These are phyloP conservation scores for Monoplex corrugatus DNA, from an alignment of 2,888 invertebrate genomes.

Conservation along the genomic window DNA sequence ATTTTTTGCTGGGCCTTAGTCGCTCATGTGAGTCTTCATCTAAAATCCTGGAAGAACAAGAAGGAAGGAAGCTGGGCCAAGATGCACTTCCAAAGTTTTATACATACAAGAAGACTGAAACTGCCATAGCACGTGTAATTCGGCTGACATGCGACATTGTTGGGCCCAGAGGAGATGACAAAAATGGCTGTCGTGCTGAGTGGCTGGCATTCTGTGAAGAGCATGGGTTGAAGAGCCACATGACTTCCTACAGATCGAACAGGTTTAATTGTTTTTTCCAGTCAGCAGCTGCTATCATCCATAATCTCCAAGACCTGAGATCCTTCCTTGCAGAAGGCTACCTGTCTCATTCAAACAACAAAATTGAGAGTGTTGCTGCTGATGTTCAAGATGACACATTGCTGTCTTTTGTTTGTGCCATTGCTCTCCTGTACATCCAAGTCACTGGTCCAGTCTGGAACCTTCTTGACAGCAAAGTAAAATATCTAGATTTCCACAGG, in stretches of 20 bases:
- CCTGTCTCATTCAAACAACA: constrained; percentile 36
- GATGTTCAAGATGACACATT: constrained; percentile 38
- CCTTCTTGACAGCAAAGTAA: constrained; percentile 31
- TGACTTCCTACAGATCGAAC: constrained; percentile 38
- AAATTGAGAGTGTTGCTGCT: constrained; percentile 35
- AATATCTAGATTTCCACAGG: constrained; percentile 32
- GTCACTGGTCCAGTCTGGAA: constrained; percentile 42
- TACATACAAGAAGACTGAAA: not conserved
- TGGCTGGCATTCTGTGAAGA: constrained; percentile 44
- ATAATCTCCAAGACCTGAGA: not conserved
- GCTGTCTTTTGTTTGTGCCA: not conserved
- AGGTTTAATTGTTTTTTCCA: constrained; percentile 45
- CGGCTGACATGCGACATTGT: not conserved
- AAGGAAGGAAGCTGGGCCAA: not conserved
- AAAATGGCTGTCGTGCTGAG: constrained; percentile 32
- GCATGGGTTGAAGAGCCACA: not conserved
- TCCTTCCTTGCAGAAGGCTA: not conserved
- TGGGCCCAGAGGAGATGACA: constrained; percentile 43
- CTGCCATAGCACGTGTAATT: constrained; percentile 34
- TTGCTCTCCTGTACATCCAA: constrained; percentile 32
- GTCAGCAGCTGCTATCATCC: constrained; percentile 30
- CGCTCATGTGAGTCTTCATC: not conserved
- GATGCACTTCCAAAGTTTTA: not conserved
- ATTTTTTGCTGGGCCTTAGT: not conserved
- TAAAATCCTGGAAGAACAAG: too few relatives aligned